Percentiles rank a stretch among this genome's conserved stretches.
Evolutionary conservation across 1,140 invertebrate genomes (phyloP).

Genomic region (Artemia franciscana): DNA sequence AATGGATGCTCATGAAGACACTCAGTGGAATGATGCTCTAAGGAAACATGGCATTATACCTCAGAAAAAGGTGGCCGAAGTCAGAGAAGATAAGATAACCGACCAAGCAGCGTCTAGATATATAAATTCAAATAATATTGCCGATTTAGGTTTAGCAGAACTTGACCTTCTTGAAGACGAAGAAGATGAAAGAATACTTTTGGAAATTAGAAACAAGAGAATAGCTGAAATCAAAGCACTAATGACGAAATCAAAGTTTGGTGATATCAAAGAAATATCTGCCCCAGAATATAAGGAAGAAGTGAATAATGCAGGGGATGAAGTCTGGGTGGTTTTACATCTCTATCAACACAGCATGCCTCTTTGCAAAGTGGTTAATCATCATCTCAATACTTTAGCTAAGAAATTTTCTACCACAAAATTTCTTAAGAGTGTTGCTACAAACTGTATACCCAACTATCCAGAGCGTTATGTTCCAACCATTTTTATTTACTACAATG

Average conservation of each 20-base stretch:
- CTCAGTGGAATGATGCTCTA: slow-evolving; percentile 89
- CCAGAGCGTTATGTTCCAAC: slow-evolving; percentile 84
- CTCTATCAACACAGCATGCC: slow-evolving; percentile 87
- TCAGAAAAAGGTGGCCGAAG: slow-evolving; percentile 47
- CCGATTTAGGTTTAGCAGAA: slow-evolving; percentile 60
- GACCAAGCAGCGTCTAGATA: slow-evolving; percentile 68
- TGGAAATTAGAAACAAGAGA: slow-evolving; percentile 53
- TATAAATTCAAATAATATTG: no score
- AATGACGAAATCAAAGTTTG: slow-evolving; percentile 47
- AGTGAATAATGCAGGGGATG: slow-evolving; percentile 79
- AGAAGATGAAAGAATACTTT: slow-evolving; percentile 63
- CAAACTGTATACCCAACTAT: slow-evolving; percentile 86
- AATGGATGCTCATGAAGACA: slow-evolving; percentile 86
- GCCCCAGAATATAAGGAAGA: slow-evolving; percentile 72
- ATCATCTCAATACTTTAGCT: slow-evolving; percentile 50
- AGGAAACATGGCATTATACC: slow-evolving; percentile 74
- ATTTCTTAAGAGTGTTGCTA: slow-evolving; percentile 74
- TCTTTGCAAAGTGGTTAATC: slow-evolving; percentile 67
- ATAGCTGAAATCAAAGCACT: slow-evolving; percentile 61
- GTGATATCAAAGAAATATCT: slow-evolving; percentile 65
- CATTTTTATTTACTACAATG: slow-evolving; percentile 81
- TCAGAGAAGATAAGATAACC: slow-evolving; percentile 75
- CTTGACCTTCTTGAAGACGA: slow-evolving; percentile 84
- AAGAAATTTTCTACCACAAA: slow-evolving; percentile 66
- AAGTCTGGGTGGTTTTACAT: slow-evolving; percentile 78